A percentile compares a stretch with the other conserved stretches of the same genome.
Evolutionary conservation across 2,113 vertebrate species (phyloP).

Genomic region (rabbit (Oryctolagus cuniculus)): mOryCun1.1 NC_091435.1:62949001-62949500

Average conservation of each 20-base stretch:
- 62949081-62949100: not conserved
- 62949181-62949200: not conserved
- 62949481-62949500: not conserved
- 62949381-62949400: not conserved
- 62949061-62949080: not conserved
- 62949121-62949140: not conserved
- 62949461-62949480: not conserved
- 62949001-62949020: not conserved
- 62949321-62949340: not conserved
- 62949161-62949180: not conserved
- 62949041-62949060: not conserved
- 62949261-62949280: not conserved
- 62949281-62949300: not conserved
- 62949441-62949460: not conserved
- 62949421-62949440: not conserved
- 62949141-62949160: slow-evolving; percentile 30
- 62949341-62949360: not conserved
- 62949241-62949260: not conserved
- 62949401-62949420: not conserved
- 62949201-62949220: not conserved
- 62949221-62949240: not conserved
- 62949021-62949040: not conserved
- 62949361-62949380: not conserved
- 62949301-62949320: not conserved
- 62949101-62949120: slow-evolving; percentile 12